Conservation (phyloP, 2,888 invertebrate species). For the Subacronicta megacephala region DNA sequence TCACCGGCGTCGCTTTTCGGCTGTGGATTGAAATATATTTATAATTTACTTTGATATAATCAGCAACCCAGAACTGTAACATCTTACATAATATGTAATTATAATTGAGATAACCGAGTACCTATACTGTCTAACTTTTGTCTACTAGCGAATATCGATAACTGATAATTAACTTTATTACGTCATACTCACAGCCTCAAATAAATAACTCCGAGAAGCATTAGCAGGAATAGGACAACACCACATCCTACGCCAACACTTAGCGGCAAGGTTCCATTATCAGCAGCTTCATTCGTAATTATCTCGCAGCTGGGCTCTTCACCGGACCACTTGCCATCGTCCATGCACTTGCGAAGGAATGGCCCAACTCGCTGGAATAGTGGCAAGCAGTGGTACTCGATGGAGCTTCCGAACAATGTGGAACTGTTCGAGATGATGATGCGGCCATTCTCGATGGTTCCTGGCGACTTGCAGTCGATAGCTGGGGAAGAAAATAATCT, state of each 20-base stretch:
- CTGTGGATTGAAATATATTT: slow-evolving; percentile 76
- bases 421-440: slow-evolving; percentile 96
- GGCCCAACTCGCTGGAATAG: slow-evolving; percentile 95
- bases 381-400: slow-evolving; percentile 97
- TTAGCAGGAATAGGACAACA: slow-evolving; percentile 93
- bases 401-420: slow-evolving; percentile 94
- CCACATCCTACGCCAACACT: slow-evolving; percentile 96
- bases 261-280: slow-evolving; percentile 92
- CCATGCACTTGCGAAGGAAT: slow-evolving; percentile 95
- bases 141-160: too few relatives aligned
- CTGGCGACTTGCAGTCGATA: slow-evolving; percentile 95
- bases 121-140: too few relatives aligned
- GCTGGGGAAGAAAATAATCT: slow-evolving; percentile 85
- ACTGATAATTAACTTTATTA: not conserved
- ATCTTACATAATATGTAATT: too few relatives aligned
- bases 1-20: slow-evolving; percentile 95
- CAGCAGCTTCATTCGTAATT: slow-evolving; percentile 92
- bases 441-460: slow-evolving; percentile 94
- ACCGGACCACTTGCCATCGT: slow-evolving; percentile 96
- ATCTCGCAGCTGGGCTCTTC: slow-evolving; percentile 95
- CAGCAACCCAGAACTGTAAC: too few relatives aligned
- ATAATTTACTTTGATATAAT: too few relatives aligned
- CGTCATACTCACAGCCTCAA: slow-evolving; percentile 93
- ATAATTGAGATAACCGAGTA: too few relatives aligned
- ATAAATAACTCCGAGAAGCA: slow-evolving; percentile 94